phyloP scores from a whole-genome alignment of 30 jellyfish, hydroid and myxozoan species.

The Clytia hemisphaerica region DNA sequence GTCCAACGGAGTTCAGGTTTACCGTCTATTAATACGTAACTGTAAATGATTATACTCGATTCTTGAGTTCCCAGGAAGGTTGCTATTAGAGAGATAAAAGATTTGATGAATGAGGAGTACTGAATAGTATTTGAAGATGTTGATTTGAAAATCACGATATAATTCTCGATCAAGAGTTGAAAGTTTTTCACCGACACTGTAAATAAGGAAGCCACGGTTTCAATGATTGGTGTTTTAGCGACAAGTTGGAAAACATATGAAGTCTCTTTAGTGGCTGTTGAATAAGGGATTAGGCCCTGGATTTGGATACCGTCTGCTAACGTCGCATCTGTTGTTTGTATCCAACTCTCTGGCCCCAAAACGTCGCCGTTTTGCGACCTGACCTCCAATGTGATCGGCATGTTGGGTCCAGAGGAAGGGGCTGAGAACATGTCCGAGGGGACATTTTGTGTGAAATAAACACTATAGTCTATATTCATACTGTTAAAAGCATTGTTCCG shows the following conservation, averaged over 20 bases:
- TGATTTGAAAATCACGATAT: slow-evolving; percentile 20
- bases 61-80: neutral
- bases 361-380: slow-evolving; percentile 16
- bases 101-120: slow-evolving; percentile 14
- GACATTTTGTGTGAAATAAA: slow-evolving; percentile 32
- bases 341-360: slow-evolving; percentile 20
- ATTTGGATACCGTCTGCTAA: slow-evolving; percentile 6
- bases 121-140: slow-evolving; percentile 2
- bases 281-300: slow-evolving; percentile 18
- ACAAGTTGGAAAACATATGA: slow-evolving; percentile 14
- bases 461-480: slow-evolving; percentile 29
- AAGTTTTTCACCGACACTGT: neutral
- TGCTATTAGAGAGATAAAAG: slow-evolving; percentile 5
- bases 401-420: slow-evolving; percentile 47
- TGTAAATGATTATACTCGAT: slow-evolving; percentile 14
- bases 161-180: slow-evolving; percentile 9
- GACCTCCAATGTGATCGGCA: slow-evolving; percentile 43
- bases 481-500: slow-evolving; percentile 2
- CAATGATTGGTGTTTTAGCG: slow-evolving; percentile 24
- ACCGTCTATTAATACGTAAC: too few relatives aligned
- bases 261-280: slow-evolving; percentile 20
- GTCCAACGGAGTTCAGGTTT: too few relatives aligned
- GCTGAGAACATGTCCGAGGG: slow-evolving; percentile 44
- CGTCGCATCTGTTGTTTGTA: slow-evolving; percentile 7
- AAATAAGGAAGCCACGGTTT: neutral